Base-by-base conservation (phyloP, 2,113 vertebrate genomes). In the Pristiophorus japonicus region DNA sequence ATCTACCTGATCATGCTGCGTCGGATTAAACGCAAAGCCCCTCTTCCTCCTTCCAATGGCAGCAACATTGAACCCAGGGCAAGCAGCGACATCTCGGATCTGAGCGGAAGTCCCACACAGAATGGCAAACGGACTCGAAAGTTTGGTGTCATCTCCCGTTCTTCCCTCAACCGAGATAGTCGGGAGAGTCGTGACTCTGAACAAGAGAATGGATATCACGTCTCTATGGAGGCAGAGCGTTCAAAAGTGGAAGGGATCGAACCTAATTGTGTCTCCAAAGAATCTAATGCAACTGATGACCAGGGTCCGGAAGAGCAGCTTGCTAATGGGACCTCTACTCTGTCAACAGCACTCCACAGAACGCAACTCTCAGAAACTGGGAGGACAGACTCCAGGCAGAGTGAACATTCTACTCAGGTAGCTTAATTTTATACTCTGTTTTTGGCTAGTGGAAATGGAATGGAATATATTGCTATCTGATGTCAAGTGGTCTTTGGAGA, bases 1-100 rank as follows among this genome's bases (percentile, higher is more conserved):
- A 98, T 99, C 98, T 99, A 99, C 98, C 97, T 99, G 97, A 99
- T 99, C 98, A 98, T 99, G 98, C 98, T 99, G 96, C 98, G 99
- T 95, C 98, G 98, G 96, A 98, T 99, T 96, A 99, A 99, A 97
- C 98, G 98, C 96, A 99, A 99, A 96, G 98, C 98, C 95, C 98
- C 99, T 73, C 97, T 97, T 95, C 98, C 98, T 97, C 98, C 98
- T 27, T 97, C 97, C 92, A 98, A 98, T 73, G 98, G 97, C 96
- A 97, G 97, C 96, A 96, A 96, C 67, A 97, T 97, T 96, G 98
- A 97, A 95, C 97, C 96, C 88, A 98, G 96, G 95, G 96, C 96
- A 95, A 96, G 96, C n/a, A 97, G 96, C 30, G 96, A 97, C n/a
- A 96, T 96, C 78, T 96, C 97, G 0, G 98, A 98, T 96, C 95